A percentile compares a stretch with the other conserved stretches of the same genome.
Conservation (phyloP, 1,140 invertebrate genomes). For the Ceratosolen solmsi region DNA sequence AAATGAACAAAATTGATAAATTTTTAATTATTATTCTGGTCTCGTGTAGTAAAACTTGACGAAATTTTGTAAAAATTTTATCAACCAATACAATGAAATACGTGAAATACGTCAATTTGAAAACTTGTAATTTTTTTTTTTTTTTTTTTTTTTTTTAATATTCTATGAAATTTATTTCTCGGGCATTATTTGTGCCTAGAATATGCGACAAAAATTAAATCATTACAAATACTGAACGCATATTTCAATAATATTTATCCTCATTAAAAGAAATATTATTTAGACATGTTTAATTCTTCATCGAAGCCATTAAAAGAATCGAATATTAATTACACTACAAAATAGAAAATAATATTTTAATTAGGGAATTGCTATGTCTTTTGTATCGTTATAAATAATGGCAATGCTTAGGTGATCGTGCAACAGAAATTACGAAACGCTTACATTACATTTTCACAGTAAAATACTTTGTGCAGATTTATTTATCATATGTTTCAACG, state of each 20-base stretch:
- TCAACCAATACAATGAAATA: neutral
- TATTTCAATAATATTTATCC: neutral
- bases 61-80: neutral
- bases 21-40: too few species aligned
- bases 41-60: too few species aligned
- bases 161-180: too few species aligned
- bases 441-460: neutral
- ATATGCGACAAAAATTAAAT: too few species aligned
- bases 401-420: neutral
- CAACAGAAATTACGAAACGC: neutral
- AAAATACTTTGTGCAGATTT: neutral
- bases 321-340: neutral
- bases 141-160: too few species aligned
- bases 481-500: neutral
- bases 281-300: too few species aligned
- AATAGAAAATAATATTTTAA: neutral
- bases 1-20: too few species aligned
- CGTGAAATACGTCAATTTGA: neutral
- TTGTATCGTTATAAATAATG: conserved; percentile 1
- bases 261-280: neutral
- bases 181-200: too few species aligned
- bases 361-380: neutral
- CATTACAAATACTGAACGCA: too few species aligned
- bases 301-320: neutral
- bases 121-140: neutral